Base-by-base conservation (phyloP, 2,797 vertebrate species). In the Molossus alvarezi region DNA sequence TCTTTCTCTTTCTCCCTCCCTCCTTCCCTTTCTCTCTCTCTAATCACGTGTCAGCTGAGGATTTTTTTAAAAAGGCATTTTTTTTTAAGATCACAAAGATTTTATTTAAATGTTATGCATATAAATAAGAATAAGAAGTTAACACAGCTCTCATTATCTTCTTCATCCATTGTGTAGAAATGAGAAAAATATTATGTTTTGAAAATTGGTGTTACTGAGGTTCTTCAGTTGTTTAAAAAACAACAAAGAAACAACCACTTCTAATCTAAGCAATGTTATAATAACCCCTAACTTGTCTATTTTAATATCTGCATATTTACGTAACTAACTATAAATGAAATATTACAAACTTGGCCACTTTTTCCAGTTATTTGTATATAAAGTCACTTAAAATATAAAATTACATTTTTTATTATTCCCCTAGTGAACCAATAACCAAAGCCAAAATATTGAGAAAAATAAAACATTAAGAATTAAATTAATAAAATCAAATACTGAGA, bases 231-330 rank as follows among this genome's bases (percentile, higher is more conserved):
- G 62, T n/a, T 94, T 94, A 60, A 87, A 96, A 92, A 89, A 29
- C 45, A 96, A 62, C 51, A 93, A 82, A 41, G 27, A 89, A 33
- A 91, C 53, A 60, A 60, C 18, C 20, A 60, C 55, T 84, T 95
- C 89, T 90, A 77, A 80, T 86, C 75, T 88, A 92, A 90, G 6
- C 33, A 48, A 94, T 51, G 10, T 72, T 90, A 81, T 53, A 84
- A 80, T 83, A 82, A 64, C 3, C 23, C 82, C 3, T 72, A 87
- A 58, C 15, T 84, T 90, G 18, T 71, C 33, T 96, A n/a, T 79
- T 94, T 96, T 80, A 92, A 90, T 81, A 27, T 76, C 80, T 94
- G 51, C 45, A 72, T 51, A 90, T 53, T 82, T 96, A 77, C 57
- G 23, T n/a, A 89, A 65, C 37, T 48, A 94, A 85, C 15, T 76